Evolutionary conservation across 30 jellyfish, hydroid and myxozoan species (phyloP).

Genomic region (Chrysaora quinquecirrha): DNA sequence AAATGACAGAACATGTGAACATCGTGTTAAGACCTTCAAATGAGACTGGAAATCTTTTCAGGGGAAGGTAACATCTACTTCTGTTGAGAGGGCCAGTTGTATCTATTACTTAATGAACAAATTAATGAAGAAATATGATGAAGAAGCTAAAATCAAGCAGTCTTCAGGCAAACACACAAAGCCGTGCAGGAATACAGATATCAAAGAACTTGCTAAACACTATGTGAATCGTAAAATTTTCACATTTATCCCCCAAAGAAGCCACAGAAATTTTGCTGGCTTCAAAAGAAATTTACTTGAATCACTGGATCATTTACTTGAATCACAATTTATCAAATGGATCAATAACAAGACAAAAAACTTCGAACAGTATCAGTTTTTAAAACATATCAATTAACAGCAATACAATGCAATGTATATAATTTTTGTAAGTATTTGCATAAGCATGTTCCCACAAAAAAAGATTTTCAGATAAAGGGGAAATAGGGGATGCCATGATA

Average conservation of each 20-base stretch:
- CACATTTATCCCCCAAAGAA: background rate
- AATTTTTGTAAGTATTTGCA: no score
- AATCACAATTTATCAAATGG: background rate
- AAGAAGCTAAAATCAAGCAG: background rate
- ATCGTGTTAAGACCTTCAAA: constrained; percentile 12
- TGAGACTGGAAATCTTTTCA: constrained; percentile 1
- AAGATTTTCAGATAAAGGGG: no score
- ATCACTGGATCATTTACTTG: background rate
- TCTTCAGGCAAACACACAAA: background rate
- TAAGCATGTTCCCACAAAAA: no score
- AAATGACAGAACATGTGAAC: constrained; percentile 23
- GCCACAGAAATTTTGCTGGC: background rate
- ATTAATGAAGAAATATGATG: background rate
- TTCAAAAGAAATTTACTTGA: background rate
- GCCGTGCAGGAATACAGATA: background rate
- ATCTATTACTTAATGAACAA: background rate
- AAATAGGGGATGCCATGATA: no score
- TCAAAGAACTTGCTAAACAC: constrained; percentile 10
- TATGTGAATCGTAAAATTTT: background rate
- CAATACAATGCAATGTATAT: no score
- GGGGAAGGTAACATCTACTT: constrained; percentile 9
- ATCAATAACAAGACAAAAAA: background rate
- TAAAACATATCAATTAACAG: no score
- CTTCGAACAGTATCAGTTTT: background rate
- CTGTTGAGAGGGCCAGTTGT: background rate